Base-by-base conservation (phyloP, 2,113 vertebrate genomes). In the Mormoops blainvillei region DNA sequence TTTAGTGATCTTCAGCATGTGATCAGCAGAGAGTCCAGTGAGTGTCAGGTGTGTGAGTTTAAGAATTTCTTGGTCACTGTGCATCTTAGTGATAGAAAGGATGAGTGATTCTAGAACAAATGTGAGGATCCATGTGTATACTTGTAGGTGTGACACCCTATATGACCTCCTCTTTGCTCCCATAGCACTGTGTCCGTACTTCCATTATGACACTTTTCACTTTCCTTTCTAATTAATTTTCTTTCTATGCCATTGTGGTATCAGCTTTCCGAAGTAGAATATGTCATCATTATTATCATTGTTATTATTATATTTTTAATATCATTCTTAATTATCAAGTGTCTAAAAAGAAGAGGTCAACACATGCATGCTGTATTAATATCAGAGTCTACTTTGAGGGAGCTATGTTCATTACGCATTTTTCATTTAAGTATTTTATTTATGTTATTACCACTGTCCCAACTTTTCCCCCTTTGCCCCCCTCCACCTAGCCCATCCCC, bases 171-270 rank as follows among this genome's bases (percentile, higher is more conserved):
- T 76, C 24, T 90, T 36, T 33, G 31, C 18, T 50, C 43, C 41
- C 48, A 54, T n/a, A 74, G 43, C 19, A 45, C 5, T 68, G 26
- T 67, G 15, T 67, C 8, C n/a, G 26, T 81, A 65, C 13, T 41
- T 93, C 50, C 6, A 86, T 86, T 77, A 36, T 81, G 77, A 58
- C 6, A 61, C 22, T 83, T 76, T 56, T 80, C 33, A 65, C 70
- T 93, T 89, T 82, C 38, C 10, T 86, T 87, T 13, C 50, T 65
- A 89, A 76, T 68, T 90, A 45, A 78, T 54, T 96, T 84, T 94
- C 14, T 84, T 11, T 93, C 22, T 84, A 10, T 70, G 76, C 2
- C 8, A 13, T 38, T 58, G 19, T 7, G 1, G 89, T 87, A 41
- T 33, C 20, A 74, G 18, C 13, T 78, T 90, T 94, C 83, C 61